Percentiles rank a stretch among this genome's conserved stretches.
Conservation (phyloP, 1,140 invertebrate species). For the Pristionchus pacificus region DNA sequence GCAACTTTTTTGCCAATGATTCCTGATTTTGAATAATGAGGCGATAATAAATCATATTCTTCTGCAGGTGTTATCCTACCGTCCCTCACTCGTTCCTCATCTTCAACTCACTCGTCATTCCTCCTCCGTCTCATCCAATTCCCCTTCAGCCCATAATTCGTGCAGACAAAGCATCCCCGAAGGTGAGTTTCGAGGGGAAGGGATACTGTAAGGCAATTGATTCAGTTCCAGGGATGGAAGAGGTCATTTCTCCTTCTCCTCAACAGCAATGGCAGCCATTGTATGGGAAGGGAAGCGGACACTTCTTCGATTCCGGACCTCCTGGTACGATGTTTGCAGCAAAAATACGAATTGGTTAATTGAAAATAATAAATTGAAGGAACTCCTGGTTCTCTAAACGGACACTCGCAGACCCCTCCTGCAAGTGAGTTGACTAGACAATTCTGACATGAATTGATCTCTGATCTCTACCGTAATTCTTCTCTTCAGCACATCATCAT, state of each 20-base stretch:
- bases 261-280: conserved; percentile 22
- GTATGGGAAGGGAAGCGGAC: conserved; percentile 21
- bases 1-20: too few relatives aligned
- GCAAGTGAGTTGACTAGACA: too few relatives aligned
- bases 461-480: not conserved
- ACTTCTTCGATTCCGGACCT: conserved; percentile 13
- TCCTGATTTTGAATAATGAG: too few relatives aligned
- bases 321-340: too few relatives aligned
- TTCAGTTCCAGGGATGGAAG: not conserved
- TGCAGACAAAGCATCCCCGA: not conserved
- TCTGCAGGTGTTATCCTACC: not conserved
- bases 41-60: conserved; percentile 8
- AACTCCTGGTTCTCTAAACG: not conserved
- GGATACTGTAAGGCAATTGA: not conserved
- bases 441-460: too few relatives aligned
- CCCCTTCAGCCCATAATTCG: not conserved
- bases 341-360: too few relatives aligned
- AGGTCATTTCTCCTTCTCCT: not conserved
- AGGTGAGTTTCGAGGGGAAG: conserved; percentile 17
- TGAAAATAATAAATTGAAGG: too few relatives aligned
- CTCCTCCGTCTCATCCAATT: conserved; percentile 26
- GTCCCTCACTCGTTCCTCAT: conserved; percentile 5
- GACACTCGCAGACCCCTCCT: not conserved
- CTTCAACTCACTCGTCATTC: conserved; percentile 36
- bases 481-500: not conserved